phyloP scores from a whole-genome alignment of 2,113 vertebrate species.

The Phaethon lepturus region DNA sequence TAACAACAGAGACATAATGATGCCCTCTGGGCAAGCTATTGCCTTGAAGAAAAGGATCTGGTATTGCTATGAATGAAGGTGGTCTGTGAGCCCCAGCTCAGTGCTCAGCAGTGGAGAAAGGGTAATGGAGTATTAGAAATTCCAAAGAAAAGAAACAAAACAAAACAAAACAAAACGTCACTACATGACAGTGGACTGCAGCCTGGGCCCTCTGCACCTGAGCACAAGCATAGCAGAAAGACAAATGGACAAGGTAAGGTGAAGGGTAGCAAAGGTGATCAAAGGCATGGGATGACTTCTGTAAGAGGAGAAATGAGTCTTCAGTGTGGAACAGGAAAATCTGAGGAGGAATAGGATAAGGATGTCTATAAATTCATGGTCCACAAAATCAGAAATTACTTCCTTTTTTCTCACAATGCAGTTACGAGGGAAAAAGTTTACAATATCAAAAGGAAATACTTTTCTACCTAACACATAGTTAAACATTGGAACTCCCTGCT shows the following conservation, averaged over 20 bases:
- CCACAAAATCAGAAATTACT: neutral
- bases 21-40: neutral
- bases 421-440: neutral
- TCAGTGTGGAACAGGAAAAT: neutral
- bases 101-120: neutral
- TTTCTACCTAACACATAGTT: neutral
- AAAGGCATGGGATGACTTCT: neutral
- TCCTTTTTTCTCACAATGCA: neutral
- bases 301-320: neutral
- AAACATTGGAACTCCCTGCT: neutral
- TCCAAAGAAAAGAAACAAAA: neutral
- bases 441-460: neutral
- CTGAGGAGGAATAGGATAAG: neutral
- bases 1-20: neutral
- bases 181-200: neutral
- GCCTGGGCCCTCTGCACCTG: neutral
- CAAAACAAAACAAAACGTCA: neutral
- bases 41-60: neutral
- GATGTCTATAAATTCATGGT: neutral
- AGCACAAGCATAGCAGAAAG: neutral
- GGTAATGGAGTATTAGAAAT: neutral
- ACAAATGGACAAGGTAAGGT: neutral
- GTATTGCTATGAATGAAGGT: neutral
- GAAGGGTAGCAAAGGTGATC: neutral
- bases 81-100: neutral